phyloP scores from a whole-genome alignment of 2,113 vertebrate species.

The Taurulus bubalis region DNA sequence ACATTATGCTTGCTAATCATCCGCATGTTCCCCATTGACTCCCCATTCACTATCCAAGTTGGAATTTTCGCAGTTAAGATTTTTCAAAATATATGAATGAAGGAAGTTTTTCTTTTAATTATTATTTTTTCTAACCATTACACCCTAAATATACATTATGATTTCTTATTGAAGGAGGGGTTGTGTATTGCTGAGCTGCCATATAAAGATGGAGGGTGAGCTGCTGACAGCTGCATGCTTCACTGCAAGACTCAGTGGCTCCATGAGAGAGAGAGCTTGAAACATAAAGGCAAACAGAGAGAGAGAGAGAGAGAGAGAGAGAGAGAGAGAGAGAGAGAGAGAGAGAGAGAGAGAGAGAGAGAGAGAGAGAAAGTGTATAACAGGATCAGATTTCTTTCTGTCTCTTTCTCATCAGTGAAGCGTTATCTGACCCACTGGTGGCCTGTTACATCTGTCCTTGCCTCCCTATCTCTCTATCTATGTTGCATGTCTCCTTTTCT shows the following conservation, averaged over 20 bases:
- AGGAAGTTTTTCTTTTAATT: background rate
- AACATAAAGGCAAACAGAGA: background rate
- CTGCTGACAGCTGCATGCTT: conserved; percentile 69
- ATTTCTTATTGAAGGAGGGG: conserved; percentile 36
- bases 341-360: conserved; percentile 24
- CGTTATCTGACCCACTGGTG: conserved; percentile 73
- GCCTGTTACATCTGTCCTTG: conserved; percentile 69
- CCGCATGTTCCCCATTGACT: background rate
- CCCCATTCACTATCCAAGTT: too few relatives aligned
- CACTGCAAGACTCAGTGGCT: conserved; percentile 63
- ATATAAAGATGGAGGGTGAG: conserved; percentile 40
- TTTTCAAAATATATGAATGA: background rate
- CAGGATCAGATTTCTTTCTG: conserved; percentile 61
- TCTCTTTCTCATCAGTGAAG: conserved; percentile 61
- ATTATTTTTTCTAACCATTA: background rate
- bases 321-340: conserved; percentile 21
- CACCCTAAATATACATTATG: background rate
- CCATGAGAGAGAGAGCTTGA: conserved; percentile 24
- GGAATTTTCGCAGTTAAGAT: background rate
- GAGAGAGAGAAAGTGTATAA: conserved; percentile 32
- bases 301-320: conserved; percentile 24
- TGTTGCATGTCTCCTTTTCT: conserved; percentile 15
- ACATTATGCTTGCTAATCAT: background rate
- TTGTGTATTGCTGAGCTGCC: conserved; percentile 44
- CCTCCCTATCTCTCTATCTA: conserved; percentile 21